Percentiles rank a stretch among this genome's conserved stretches.
These are phyloP conservation scores for Platorchestia sp. DNA, from an alignment of 1,140 invertebrate species.

Conservation along the genomic window DNA sequence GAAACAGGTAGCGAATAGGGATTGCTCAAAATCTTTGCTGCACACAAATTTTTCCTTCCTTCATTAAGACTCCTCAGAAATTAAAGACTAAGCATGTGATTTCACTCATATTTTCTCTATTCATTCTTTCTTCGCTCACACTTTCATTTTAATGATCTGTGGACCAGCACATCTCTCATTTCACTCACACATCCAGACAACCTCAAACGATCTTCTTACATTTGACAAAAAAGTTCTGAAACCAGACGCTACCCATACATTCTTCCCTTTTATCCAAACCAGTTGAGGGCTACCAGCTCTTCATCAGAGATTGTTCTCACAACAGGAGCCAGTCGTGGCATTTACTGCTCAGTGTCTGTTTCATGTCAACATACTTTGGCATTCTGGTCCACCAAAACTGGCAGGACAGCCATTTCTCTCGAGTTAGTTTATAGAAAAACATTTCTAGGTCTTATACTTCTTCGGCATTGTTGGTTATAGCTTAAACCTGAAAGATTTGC, in stretches of 20 bases:
- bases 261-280: neutral
- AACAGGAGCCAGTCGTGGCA: neutral
- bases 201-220: neutral
- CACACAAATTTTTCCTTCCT: no score
- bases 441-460: no score
- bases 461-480: no score
- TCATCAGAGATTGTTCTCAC: neutral
- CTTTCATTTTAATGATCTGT: no score
- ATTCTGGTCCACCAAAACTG: neutral
- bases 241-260: neutral
- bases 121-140: no score
- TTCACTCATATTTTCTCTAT: no score
- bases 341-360: neutral
- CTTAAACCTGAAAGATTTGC: no score
- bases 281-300: neutral
- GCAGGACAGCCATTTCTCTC: neutral
- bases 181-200: neutral
- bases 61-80: no score
- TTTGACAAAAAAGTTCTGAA: neutral
- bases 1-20: no score
- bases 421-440: no score
- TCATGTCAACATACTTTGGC: neutral
- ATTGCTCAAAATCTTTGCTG: no score
- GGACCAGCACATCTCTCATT: neutral
- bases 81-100: no score